A percentile compares a stretch with the other conserved stretches of the same genome.
phyloP scores from a whole-genome alignment of 2,797 vertebrate genomes.

The Merluccius polli region DNA sequence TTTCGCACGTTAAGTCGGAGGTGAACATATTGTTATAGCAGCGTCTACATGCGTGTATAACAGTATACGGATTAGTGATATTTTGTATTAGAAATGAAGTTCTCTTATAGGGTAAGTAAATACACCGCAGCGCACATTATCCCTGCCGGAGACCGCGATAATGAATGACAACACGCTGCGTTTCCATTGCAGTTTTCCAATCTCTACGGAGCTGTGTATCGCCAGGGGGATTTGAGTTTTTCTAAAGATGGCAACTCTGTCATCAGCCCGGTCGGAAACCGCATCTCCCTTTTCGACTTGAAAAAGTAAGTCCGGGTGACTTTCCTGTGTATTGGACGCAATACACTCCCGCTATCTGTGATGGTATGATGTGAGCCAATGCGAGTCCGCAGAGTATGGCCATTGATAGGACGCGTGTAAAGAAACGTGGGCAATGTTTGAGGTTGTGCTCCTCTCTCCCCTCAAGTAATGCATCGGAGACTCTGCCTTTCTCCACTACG shows the following conservation, averaged over 20 bases:
- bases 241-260: conserved; percentile 85
- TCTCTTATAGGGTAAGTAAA: conserved; percentile 73
- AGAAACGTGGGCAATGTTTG: no score
- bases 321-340: not conserved
- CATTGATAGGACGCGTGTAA: not conserved
- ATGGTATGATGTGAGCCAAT: not conserved
- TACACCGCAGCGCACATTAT: no score
- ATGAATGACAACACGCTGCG: not conserved
- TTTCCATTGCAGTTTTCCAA: conserved; percentile 82
- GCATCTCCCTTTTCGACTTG: conserved; percentile 87
- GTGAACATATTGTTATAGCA: no score
- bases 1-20: no score
- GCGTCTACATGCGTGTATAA: not conserved
- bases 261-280: conserved; percentile 92
- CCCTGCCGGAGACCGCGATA: no score
- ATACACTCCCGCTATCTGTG: not conserved
- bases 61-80: not conserved
- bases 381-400: no score
- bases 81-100: conserved; percentile 72
- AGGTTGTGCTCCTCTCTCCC: not conserved
- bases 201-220: conserved; percentile 90
- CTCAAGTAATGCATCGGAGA: conserved; percentile 89
- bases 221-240: conserved; percentile 87
- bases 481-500: conserved; percentile 79
- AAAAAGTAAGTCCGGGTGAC: conserved; percentile 81